These are phyloP conservation scores for Prionailurus viverrinus DNA, from an alignment of 2,113 vertebrate genomes.

Conservation along the genomic window DNA sequence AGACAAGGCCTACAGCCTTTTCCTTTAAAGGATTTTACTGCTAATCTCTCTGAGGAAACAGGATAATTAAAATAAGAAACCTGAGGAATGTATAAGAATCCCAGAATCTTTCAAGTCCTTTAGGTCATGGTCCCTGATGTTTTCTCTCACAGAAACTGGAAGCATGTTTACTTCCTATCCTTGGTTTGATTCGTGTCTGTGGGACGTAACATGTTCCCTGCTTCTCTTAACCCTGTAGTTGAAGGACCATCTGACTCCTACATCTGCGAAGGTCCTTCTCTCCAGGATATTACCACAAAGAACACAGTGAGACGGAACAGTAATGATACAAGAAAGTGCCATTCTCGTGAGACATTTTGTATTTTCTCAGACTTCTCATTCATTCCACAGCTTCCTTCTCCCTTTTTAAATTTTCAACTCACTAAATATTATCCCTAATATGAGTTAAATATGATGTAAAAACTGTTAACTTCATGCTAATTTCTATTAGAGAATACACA, in stretches of 20 bases:
- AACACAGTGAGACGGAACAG: background rate
- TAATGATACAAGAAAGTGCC: background rate
- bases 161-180: background rate
- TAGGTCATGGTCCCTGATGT: background rate
- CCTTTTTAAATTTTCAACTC: background rate
- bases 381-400: background rate
- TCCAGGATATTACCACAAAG: background rate
- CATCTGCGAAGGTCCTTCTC: background rate
- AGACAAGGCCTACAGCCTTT: background rate
- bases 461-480: background rate
- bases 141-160: background rate
- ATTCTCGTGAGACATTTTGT: background rate
- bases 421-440: background rate
- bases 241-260: no score
- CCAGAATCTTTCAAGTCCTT: background rate
- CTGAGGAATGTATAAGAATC: background rate
- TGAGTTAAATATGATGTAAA: slow-evolving; percentile 2
- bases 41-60: slow-evolving; percentile 25
- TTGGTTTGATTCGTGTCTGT: background rate
- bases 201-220: background rate
- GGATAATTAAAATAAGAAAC: background rate
- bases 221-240: background rate
- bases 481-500: slow-evolving; percentile 46
- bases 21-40: background rate
- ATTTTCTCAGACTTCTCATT: background rate